Evolutionary conservation across 2,797 vertebrate species (phyloP).

Genomic region (Gallinago stenura): DNA sequence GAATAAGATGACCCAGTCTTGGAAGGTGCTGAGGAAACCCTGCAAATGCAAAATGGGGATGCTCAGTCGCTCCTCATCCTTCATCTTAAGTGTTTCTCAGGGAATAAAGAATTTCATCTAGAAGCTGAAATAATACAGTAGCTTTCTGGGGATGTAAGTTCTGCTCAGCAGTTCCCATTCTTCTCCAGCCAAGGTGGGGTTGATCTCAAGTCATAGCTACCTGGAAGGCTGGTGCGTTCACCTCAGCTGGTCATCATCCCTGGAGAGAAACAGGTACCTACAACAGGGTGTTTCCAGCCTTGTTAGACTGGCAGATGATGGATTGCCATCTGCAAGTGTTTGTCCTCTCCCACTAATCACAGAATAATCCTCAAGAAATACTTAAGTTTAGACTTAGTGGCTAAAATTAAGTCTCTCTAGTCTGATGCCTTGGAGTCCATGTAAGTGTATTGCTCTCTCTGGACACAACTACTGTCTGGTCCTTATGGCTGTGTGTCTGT

Average conservation of each 20-base stretch:
- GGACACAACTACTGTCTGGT: rapidly evolving
- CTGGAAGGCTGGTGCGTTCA: not conserved
- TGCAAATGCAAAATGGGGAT: not conserved
- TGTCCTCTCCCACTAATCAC: not conserved
- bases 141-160: not conserved
- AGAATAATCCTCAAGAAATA: not conserved
- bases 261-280: not conserved
- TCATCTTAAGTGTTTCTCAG: not conserved
- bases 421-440: not conserved
- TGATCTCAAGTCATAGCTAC: not conserved
- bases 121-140: not conserved
- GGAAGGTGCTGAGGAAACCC: not conserved
- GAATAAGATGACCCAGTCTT: not conserved
- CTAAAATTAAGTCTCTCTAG: not conserved
- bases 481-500: not conserved
- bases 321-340: not conserved
- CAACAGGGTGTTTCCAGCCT: not conserved
- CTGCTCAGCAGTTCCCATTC: not conserved
- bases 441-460: not conserved
- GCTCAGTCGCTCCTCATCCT: not conserved
- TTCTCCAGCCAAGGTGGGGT: not conserved
- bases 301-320: not conserved
- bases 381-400: not conserved
- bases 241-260: not conserved
- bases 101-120: not conserved